Base-by-base conservation (phyloP, 2,113 vertebrate genomes). In the Phaetusa simplex region DNA sequence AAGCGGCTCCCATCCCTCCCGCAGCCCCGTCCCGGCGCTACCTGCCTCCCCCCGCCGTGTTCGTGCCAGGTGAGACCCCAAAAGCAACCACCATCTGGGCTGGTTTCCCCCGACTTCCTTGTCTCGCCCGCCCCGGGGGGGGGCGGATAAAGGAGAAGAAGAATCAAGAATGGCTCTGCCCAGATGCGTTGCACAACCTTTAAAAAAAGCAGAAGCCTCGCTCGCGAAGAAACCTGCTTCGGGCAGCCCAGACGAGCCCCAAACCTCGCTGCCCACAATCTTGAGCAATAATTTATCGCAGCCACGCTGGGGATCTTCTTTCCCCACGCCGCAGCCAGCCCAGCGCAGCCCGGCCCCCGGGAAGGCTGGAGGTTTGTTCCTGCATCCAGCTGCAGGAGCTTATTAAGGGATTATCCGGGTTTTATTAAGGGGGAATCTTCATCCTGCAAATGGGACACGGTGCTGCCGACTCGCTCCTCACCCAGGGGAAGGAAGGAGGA, bases 121-220 rank as follows among this genome's bases (percentile, higher is more conserved):
- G 3, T 96, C 86, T 65, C 67, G n/a, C 34, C 71, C 26, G 2
- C 17, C 2, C 82, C 0, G 11, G 45, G 45, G 45, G 20, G 20
- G 47, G 47, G 38, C 38, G 47, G 76, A 42, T 42, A 42, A 89
- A 92, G 80, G 83, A 94, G 93, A 86, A 91, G 66, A 91, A 86
- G 79, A 78, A 88, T 91, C 47, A 96, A 80, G 86, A 90, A 59
- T 65, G 65, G 62, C 66, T 85, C 38, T 91, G 76, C 90, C 93
- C 95, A 94, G 65, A 81, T 2, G 43, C 12, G 8, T 92, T 95
- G 95, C 90, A 80, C 91, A 97, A 95, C 87, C 86, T 72, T 13
- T 11, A 0, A 64, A 95, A 95, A 97, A 97, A 79, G 97, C 91
- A 97, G 97, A 97, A 97, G 94, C 86, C 80, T 71, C 26, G 0